Base-by-base conservation (phyloP, 2,888 invertebrate genomes). In the Drosophila sordidula region DNA sequence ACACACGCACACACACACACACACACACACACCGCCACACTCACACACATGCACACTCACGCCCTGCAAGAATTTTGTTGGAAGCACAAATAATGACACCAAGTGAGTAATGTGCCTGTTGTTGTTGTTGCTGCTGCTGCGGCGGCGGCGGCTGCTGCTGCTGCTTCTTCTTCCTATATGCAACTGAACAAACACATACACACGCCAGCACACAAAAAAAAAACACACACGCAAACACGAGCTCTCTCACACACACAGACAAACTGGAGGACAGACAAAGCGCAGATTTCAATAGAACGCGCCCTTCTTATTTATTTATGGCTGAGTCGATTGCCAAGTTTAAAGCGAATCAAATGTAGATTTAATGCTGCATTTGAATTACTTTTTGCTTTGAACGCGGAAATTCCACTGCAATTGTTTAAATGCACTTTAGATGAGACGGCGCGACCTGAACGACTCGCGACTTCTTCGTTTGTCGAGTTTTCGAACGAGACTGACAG, bases 351-450 rank as follows among this genome's bases (percentile, higher is more conserved):
- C 0, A 12, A 44, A 34, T 58, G 36, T 4, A 14, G 16, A 42
- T 44, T 25, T 2, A 36, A 47, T 36, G 14, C 34, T 26, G 39
- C 16, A 50, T 57, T 54, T 56, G 0, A 64, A 68, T 62, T 58
- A 63, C 63, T 64, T 51, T 29, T 25, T 29, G 16, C 34, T 54
- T 55, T 62, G 47, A 57, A 70, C 62, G 64, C 67, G 62, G 62
- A 63, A 78, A 64, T 58, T 81, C 72, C 51, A 78, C 69, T 78
- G 82, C 79, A 85, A 68, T 61, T 87, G 56, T 73, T 78, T 68
- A 46, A 84, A 87, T 85, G 79, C 86, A 87, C 75, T 87, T 84
- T 75, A 32, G 25, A 39, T 59, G 69, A 63, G 72, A 85, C 67
- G 73, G 83, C 86, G 86, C 82, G 86, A 69, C 80, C 2, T 26